Percentiles rank a stretch among this genome's conserved stretches.
These are phyloP conservation scores for Bombus superbus DNA, from an alignment of 1,140 invertebrate species.

Conservation along the genomic window DNA sequence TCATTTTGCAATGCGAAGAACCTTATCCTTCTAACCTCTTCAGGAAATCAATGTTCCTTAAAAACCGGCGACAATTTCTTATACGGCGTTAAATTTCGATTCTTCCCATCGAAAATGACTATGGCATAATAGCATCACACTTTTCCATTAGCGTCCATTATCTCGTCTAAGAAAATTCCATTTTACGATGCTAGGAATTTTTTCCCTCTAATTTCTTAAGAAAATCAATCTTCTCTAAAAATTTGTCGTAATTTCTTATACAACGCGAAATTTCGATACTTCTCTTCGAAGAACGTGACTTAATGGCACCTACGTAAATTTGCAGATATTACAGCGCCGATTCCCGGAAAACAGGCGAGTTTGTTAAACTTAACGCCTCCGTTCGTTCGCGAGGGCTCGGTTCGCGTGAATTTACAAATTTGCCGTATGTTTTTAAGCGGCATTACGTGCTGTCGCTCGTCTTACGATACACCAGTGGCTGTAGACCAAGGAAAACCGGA, in stretches of 20 bases:
- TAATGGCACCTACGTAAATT: neutral
- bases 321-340: neutral
- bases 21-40: neutral
- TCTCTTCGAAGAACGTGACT: neutral
- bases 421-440: neutral
- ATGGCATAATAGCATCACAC: neutral
- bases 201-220: neutral
- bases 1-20: neutral
- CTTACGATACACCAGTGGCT: neutral
- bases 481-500: neutral
- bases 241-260: neutral
- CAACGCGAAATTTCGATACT: too few relatives aligned
- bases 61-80: neutral
- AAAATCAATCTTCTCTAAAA: neutral
- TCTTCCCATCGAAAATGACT: neutral
- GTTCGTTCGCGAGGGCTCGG: neutral
- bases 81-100: too few relatives aligned
- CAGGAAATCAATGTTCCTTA: neutral
- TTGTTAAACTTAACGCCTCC: neutral
- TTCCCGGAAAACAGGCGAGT: neutral
- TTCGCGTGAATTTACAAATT: neutral
- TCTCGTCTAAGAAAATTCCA: neutral
- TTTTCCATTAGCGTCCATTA: too few relatives aligned
- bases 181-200: neutral
- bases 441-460: neutral